A percentile compares a stretch with the other conserved stretches of the same genome.
These are phyloP conservation scores for Prunella strophiata DNA, from an alignment of 2,797 vertebrate genomes.

Conservation along the genomic window DNA sequence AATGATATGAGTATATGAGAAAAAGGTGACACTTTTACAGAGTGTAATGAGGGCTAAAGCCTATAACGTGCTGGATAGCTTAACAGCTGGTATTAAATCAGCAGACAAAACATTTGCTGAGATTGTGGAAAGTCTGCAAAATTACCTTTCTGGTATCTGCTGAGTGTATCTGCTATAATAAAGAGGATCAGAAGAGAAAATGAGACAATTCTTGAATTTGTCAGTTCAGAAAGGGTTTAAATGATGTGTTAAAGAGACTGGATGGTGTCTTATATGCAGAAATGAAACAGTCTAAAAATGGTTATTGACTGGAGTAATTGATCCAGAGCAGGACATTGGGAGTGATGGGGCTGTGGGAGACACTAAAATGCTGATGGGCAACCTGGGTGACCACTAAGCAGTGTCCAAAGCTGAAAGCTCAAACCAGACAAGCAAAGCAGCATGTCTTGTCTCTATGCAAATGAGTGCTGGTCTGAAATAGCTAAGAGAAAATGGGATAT, in stretches of 20 bases:
- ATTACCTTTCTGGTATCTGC: constrained; percentile 32
- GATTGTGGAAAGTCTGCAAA: constrained; percentile 29
- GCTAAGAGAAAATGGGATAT: background rate
- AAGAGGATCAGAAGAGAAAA: constrained; percentile 8
- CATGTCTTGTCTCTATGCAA: background rate
- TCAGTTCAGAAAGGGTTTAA: constrained; percentile 17
- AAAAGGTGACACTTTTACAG: background rate
- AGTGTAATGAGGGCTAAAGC: constrained; percentile 36
- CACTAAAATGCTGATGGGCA: background rate
- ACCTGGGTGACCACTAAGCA: background rate
- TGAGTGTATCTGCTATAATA: background rate
- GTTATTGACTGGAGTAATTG: constrained; percentile 42
- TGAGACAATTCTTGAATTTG: constrained; percentile 8
- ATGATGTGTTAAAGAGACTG: constrained; percentile 8
- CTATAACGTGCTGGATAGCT: background rate
- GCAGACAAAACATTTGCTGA: constrained; percentile 59
- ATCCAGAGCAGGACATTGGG: background rate
- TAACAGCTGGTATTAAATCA: constrained; percentile 50
- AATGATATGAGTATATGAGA: background rate
- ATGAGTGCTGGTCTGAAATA: background rate
- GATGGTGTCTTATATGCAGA: background rate
- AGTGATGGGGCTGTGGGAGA: fast-evolving
- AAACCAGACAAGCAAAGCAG: background rate
- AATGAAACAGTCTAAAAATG: background rate
- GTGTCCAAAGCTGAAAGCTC: background rate